A percentile compares a stretch with the other conserved stretches of the same genome.
These are phyloP conservation scores for Leucoraja erinaceus DNA, from an alignment of 2,113 vertebrate species.

Conservation along the genomic window DNA sequence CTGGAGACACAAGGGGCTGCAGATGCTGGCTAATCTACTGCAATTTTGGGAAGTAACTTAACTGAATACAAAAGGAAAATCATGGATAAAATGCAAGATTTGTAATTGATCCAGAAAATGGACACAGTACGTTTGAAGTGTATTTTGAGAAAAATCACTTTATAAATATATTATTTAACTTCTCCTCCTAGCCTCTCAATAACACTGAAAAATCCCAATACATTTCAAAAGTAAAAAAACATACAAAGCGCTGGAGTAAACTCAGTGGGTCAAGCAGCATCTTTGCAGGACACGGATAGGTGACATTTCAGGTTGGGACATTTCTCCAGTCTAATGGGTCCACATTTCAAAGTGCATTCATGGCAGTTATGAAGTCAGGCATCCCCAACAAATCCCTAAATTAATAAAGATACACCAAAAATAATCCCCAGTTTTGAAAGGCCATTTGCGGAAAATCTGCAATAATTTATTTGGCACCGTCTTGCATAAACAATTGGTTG, in stretches of 20 bases:
- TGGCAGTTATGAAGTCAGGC: neutral
- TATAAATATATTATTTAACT: no score
- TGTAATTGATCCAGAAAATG: neutral
- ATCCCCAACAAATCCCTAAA: neutral
- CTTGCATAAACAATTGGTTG: neutral
- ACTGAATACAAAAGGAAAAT: neutral
- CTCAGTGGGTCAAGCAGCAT: no score
- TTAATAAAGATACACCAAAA: neutral
- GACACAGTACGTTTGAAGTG: no score
- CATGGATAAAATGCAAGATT: neutral
- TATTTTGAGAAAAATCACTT: no score
- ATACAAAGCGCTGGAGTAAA: no score
- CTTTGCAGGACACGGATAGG: no score
- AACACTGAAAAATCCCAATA: neutral
- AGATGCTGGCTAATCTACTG: neutral
- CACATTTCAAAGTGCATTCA: neutral
- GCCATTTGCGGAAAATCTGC: neutral
- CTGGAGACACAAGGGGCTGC: no score
- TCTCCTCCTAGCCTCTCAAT: no score
- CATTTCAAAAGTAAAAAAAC: neutral
- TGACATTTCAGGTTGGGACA: no score
- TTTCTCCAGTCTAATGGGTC: neutral
- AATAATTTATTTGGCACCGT: neutral
- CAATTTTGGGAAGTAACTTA: neutral
- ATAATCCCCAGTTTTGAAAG: neutral